phyloP scores from a whole-genome alignment of 2,888 invertebrate genomes.

The Belgica antarctica region DNA sequence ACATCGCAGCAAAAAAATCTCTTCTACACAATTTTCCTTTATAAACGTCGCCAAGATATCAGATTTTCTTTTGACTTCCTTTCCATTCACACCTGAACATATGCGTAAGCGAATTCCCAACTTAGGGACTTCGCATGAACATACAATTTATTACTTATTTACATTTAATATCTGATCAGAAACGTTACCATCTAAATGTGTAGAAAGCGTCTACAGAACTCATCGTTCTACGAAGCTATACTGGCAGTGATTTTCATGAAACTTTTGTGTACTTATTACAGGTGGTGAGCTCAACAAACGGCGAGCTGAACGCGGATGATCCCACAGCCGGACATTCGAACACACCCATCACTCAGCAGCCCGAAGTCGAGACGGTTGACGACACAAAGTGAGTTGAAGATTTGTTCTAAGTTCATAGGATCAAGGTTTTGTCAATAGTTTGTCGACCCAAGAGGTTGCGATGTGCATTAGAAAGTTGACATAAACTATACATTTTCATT shows the following conservation, averaged over 20 bases:
- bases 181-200: neutral
- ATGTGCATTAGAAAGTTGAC: slow-evolving; percentile 13
- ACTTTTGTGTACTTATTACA: slow-evolving; percentile 56
- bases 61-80: neutral
- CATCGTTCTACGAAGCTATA: neutral
- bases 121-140: neutral
- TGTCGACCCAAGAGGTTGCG: no score
- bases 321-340: slow-evolving; percentile 96
- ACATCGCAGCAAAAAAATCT: neutral
- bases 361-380: slow-evolving; percentile 92
- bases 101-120: neutral
- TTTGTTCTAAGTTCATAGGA: slow-evolving; percentile 52
- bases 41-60: neutral
- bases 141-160: neutral
- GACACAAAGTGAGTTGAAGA: slow-evolving; percentile 89
- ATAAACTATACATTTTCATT: neutral
- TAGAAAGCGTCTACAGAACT: neutral
- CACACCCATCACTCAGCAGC: slow-evolving; percentile 91
- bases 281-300: slow-evolving; percentile 98
- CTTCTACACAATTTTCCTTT: neutral
- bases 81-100: neutral
- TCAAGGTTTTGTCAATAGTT: no score
- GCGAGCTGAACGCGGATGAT: slow-evolving; percentile 91
- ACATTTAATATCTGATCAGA: neutral
- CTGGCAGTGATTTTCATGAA: neutral